Conservation (phyloP, 2,797 vertebrate genomes). For the Danio aesculapii region DNA sequence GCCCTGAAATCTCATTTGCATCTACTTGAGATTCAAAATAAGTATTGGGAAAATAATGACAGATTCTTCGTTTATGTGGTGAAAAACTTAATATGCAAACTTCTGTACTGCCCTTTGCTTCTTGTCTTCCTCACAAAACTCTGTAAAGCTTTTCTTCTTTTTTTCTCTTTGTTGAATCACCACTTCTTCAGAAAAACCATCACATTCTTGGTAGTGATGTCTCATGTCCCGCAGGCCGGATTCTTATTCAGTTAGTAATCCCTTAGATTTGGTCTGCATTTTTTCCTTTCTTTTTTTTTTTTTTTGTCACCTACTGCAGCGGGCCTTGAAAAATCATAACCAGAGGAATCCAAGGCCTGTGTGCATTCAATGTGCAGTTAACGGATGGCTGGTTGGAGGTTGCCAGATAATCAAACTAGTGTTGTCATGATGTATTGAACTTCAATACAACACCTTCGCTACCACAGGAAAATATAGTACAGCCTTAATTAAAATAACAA, state of each 20-base stretch:
- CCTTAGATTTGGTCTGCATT: not conserved
- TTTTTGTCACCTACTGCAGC: not conserved
- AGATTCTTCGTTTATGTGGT: not conserved
- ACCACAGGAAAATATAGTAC: no score
- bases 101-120: not conserved
- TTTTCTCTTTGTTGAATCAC: slow-evolving; percentile 35
- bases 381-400: not conserved
- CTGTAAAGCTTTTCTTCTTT: not conserved
- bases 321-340: slow-evolving; percentile 2
- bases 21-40: not conserved
- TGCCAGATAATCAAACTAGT: not conserved
- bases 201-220: slow-evolving; percentile 27
- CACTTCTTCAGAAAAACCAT: slow-evolving; percentile 13
- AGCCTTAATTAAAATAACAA: no score
- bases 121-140: not conserved
- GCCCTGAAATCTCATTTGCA: not conserved
- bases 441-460: no score
- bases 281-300: not conserved
- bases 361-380: not conserved
- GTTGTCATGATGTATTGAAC: no score
- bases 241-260: slow-evolving; percentile 36
- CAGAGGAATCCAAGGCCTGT: slow-evolving; percentile 17
- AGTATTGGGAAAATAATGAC: not conserved
- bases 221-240: slow-evolving; percentile 16
- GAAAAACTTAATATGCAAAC: not conserved